These are phyloP conservation scores for Thamnophis elegans DNA, from an alignment of 2,797 vertebrate genomes.

Conservation along the genomic window DNA sequence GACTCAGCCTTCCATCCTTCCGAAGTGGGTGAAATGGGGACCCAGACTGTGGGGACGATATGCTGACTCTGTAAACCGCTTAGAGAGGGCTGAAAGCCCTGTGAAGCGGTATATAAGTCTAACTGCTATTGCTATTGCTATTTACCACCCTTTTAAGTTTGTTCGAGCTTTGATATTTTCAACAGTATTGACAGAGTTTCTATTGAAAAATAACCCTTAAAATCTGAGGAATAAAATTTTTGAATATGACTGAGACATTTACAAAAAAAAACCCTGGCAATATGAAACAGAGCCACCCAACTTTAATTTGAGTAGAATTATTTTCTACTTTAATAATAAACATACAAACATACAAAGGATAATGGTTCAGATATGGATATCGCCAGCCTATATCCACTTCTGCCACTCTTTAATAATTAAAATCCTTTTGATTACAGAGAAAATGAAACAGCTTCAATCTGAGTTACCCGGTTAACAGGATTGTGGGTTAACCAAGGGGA, in stretches of 20 bases:
- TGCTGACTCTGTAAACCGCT: too few relatives aligned
- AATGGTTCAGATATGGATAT: not conserved
- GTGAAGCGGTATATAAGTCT: too few relatives aligned
- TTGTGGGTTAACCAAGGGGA: conserved; percentile 12
- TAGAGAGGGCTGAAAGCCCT: too few relatives aligned
- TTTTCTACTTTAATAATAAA: not conserved
- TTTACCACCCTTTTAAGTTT: not conserved
- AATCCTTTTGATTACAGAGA: conserved; percentile 15
- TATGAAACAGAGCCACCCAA: not conserved
- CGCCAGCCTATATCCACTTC: not conserved
- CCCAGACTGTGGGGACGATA: too few relatives aligned
- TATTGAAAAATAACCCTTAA: not conserved
- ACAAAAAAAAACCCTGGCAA: not conserved
- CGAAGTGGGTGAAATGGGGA: too few relatives aligned
- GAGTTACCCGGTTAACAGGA: conserved; percentile 12
- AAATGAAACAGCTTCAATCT: conserved; percentile 6
- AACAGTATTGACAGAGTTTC: not conserved
- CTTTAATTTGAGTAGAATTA: not conserved
- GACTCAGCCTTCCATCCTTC: too few relatives aligned
- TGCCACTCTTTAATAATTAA: not conserved
- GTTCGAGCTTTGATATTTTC: not conserved
- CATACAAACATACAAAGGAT: not conserved
- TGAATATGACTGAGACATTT: not conserved
- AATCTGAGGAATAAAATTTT: not conserved
- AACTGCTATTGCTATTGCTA: too few relatives aligned